Evolutionary conservation across 1,140 invertebrate genomes (phyloP).

Genomic region (Homarus americanus): DNA sequence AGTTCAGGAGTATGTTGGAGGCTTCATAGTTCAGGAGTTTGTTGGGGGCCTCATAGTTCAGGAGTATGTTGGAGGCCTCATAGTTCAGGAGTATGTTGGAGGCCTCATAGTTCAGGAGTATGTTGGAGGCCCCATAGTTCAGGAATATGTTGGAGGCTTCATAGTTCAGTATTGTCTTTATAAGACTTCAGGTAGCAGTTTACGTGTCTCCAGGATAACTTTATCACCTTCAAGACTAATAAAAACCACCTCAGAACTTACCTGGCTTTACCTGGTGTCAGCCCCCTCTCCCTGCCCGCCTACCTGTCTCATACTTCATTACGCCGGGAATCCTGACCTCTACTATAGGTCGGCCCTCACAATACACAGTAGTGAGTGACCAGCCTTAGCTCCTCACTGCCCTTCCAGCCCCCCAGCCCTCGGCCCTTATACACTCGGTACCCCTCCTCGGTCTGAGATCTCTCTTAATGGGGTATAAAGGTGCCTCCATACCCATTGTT

Average conservation of each 20-base stretch:
- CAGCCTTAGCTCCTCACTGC: background rate
- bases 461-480: slow-evolving; percentile 9
- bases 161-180: no score
- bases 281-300: background rate
- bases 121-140: no score
- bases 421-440: background rate
- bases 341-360: background rate
- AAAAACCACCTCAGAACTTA: background rate
- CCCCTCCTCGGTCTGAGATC: background rate
- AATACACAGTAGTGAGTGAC: slow-evolving; percentile 17
- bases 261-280: background rate
- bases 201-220: background rate
- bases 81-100: no score
- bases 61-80: no score
- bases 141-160: no score
- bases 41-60: no score
- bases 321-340: background rate
- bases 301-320: slow-evolving; percentile 33
- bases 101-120: no score
- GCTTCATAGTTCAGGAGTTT: no score
- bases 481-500: background rate
- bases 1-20: no score
- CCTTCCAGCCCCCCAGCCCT: background rate
- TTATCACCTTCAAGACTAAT: background rate
- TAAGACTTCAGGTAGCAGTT: no score